A percentile compares a stretch with the other conserved stretches of the same genome.
Evolutionary conservation across 2,113 vertebrate species (phyloP).

Genomic region (Onychorhynchus coronatus): DNA sequence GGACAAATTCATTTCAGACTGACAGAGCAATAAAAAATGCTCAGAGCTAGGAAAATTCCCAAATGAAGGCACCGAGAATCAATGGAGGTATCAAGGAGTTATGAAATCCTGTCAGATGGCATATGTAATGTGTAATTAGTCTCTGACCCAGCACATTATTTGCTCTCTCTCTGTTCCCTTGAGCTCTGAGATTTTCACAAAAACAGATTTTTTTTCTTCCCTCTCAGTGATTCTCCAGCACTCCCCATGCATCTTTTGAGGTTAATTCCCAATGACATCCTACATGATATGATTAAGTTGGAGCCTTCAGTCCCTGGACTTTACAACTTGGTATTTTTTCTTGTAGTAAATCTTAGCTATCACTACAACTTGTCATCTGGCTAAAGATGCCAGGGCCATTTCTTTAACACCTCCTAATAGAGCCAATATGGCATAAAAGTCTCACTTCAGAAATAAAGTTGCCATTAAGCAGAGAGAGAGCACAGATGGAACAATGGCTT

Average conservation of each 20-base stretch:
- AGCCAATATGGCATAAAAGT: background rate
- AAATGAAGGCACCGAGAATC: background rate
- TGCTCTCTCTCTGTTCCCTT: background rate
- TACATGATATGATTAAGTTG: background rate
- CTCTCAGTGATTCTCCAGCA: background rate
- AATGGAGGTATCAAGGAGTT: background rate
- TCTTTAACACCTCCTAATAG: background rate
- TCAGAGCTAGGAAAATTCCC: background rate
- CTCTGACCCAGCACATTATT: slow-evolving; percentile 8
- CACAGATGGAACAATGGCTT: background rate
- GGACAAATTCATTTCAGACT: background rate
- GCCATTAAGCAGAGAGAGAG: background rate
- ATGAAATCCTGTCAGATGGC: background rate
- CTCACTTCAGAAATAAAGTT: background rate
- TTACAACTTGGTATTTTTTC: background rate
- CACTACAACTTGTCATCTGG: background rate
- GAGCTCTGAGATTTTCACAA: background rate
- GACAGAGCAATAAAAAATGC: background rate
- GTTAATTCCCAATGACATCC: background rate
- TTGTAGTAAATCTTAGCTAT: background rate
- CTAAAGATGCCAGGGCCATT: background rate
- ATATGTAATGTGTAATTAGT: slow-evolving; percentile 13
- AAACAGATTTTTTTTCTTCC: background rate
- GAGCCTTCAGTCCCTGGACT: background rate
- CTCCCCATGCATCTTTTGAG: background rate